Percentiles rank a stretch among this genome's conserved stretches.
phyloP scores from a whole-genome alignment of 2,888 invertebrate species.

The Plagiodera versicolora region DNA sequence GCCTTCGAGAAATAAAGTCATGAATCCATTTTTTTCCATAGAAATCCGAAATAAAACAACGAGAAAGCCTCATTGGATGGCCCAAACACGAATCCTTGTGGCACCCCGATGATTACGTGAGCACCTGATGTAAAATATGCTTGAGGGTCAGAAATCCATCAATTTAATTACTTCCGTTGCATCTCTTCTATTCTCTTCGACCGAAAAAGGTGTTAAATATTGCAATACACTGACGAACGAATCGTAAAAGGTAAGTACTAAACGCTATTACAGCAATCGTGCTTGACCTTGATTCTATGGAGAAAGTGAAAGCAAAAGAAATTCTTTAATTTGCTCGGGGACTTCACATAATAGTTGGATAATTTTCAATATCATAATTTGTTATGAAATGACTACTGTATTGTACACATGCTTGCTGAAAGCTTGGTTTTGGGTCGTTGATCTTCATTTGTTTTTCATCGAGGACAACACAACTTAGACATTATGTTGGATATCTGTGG shows the following conservation, averaged over 20 bases:
- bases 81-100: neutral
- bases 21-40: too few relatives aligned
- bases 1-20: too few relatives aligned
- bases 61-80: neutral
- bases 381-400: neutral
- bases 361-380: neutral
- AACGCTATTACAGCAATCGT: neutral
- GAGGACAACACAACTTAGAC: too few relatives aligned
- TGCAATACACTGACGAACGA: too few relatives aligned
- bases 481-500: too few relatives aligned
- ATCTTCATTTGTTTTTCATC: neutral
- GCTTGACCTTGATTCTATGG: constrained; percentile 10
- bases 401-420: neutral
- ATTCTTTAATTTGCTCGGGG: neutral
- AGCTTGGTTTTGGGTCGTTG: neutral
- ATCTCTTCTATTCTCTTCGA: neutral
- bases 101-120: neutral
- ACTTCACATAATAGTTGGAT: neutral
- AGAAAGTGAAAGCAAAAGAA: constrained; percentile 13
- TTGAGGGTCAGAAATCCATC: neutral
- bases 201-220: neutral
- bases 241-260: neutral
- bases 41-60: too few relatives aligned
- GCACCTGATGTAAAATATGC: too few relatives aligned
- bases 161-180: neutral